phyloP scores from a whole-genome alignment of 2,888 invertebrate species.

The Drosophila atripex region DNA sequence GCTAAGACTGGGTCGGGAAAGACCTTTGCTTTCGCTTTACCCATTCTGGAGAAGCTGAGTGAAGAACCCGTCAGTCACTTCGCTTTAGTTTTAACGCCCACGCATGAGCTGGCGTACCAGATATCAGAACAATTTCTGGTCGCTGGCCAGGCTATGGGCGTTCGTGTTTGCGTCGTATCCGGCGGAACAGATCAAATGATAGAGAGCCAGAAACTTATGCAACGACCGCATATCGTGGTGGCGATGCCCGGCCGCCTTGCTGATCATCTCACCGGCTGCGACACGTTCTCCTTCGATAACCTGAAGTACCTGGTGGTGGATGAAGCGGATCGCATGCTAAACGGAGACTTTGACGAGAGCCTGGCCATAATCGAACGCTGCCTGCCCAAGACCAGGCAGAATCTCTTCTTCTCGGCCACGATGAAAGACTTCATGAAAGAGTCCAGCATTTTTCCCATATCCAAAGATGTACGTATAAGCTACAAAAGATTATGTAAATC shows the following conservation, averaged over 20 bases:
- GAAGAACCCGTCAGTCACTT: constrained; percentile 98
- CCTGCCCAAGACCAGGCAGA: constrained; percentile 92
- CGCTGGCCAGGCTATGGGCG: constrained; percentile 93
- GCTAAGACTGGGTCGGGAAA: constrained; percentile 99
- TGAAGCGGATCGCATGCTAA: constrained; percentile 93
- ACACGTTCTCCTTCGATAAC: constrained; percentile 91
- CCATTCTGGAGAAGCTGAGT: constrained; percentile 94
- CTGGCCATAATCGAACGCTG: constrained; percentile 91
- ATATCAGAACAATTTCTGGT: constrained; percentile 98
- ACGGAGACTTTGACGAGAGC: constrained; percentile 93
- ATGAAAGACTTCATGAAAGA: constrained; percentile 92
- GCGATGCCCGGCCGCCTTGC: constrained; percentile 98
- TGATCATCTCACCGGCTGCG: constrained; percentile 95
- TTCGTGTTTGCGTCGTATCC: constrained; percentile 94
- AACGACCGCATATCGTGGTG: constrained; percentile 96
- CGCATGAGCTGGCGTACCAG: constrained; percentile 95
- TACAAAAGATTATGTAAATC: not conserved
- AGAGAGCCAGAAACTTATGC: constrained; percentile 92
- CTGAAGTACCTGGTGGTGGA: constrained; percentile 96
- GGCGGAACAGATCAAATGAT: constrained; percentile 97
- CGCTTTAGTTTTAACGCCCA: constrained; percentile 97
- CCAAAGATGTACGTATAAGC: constrained; percentile 86
- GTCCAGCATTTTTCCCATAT: constrained; percentile 86
- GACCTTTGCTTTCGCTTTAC: constrained; percentile 98
- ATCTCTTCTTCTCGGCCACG: constrained; percentile 97